Evolutionary conservation across 2,888 invertebrate species (phyloP), one percentile per base, ranked within the genome.

Genomic region (Pseudococcus viburni): DNA sequence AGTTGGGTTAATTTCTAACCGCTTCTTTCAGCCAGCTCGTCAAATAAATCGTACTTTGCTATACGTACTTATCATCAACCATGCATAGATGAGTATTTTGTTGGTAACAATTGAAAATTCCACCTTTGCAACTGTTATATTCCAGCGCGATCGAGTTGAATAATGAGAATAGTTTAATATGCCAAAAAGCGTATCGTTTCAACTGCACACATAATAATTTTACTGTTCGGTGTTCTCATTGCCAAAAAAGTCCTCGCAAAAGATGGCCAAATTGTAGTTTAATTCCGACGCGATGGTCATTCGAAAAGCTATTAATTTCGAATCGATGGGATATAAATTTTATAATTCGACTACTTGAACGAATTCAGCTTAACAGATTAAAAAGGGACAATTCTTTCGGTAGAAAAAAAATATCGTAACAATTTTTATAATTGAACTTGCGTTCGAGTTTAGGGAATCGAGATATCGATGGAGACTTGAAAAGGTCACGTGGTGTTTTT

Each of bases 171-270:
- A 73, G 73, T 33, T 73, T 73, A 22, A 64, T 64, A 64, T 39
- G 22, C 64, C 33, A 39, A 33, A 73, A 33, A 73, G 39, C 26
- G 73, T 33, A 73, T 73, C 73, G 15, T 73, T 64, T 22, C 64
- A 19, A 64, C 22, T 64, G 19, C 64, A 64, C 8, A n/a, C 15
- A 59, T 59, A 64, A 59, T 22, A 64, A 64, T 64, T 64, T 64
- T 22, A 8, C 22, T 1, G 64, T 64, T 22, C 15, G 19, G 9
- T 1, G 64, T 64, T 22, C 15, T 22, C 22, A 64, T 64, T 64
- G 64, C 64, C 64, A 64, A 64, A 64, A 64, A 64, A 64, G 64
- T 64, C 19, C 64, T 64, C 22, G 64, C 22, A 64, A 64, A n/a
- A 64, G 64, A 64, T 64, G 22, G 55, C 55, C 5, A n/a, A n/a